Evolutionary conservation across 64 coral and sea anemone species (phyloP).

Genomic region (Porites australiensis): DNA sequence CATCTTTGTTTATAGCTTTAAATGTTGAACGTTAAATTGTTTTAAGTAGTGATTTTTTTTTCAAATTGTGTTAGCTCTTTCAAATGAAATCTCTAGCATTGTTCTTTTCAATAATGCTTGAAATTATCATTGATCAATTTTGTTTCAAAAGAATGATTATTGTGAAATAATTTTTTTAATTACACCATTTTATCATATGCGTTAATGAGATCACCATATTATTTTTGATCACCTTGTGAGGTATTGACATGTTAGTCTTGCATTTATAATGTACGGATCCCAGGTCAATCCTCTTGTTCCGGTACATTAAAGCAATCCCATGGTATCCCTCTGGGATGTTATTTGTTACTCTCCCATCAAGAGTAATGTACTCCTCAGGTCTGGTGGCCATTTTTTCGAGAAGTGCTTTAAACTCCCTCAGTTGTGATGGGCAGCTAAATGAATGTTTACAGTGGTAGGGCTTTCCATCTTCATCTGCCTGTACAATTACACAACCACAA

Average conservation of each 20-base stretch:
- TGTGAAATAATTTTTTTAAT: too few relatives aligned
- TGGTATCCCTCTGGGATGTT: slow-evolving; percentile 50
- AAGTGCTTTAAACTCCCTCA: slow-evolving; percentile 37
- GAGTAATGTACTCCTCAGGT: too few relatives aligned
- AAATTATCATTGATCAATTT: neutral
- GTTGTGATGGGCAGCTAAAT: slow-evolving; percentile 45
- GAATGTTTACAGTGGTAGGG: slow-evolving; percentile 48
- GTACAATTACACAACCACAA: too few relatives aligned
- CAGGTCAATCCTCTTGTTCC: slow-evolving; percentile 55
- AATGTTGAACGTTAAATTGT: too few relatives aligned
- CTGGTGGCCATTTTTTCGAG: slow-evolving; percentile 48
- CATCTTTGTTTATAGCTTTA: too few relatives aligned
- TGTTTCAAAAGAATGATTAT: too few relatives aligned
- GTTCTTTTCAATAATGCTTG: too few relatives aligned
- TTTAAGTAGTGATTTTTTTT: too few relatives aligned
- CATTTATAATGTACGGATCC: slow-evolving; percentile 52
- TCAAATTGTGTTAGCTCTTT: too few relatives aligned
- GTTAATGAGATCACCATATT: too few relatives aligned
- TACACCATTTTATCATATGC: too few relatives aligned
- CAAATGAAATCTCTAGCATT: too few relatives aligned
- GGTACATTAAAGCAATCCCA: slow-evolving; percentile 41
- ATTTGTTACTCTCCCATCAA: slow-evolving; percentile 44
- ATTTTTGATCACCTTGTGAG: slow-evolving; percentile 12
- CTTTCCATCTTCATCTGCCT: slow-evolving; percentile 47
- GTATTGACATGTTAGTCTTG: slow-evolving; percentile 74